Evolutionary conservation across 1,140 invertebrate species (phyloP).

Genomic region (Drosophila repleta): DNA sequence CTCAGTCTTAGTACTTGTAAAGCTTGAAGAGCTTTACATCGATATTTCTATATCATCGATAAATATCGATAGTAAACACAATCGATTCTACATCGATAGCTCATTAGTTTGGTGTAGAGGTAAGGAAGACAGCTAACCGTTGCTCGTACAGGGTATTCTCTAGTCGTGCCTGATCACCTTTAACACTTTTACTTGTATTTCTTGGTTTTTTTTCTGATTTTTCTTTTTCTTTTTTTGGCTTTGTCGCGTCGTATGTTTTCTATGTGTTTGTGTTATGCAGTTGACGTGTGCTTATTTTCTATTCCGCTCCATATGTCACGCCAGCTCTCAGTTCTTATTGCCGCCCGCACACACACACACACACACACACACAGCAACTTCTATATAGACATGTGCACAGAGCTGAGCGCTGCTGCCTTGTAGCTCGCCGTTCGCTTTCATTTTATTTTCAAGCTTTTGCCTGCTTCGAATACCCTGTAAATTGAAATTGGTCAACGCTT

Average conservation of each 20-base stretch:
- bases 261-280: constrained; percentile 78
- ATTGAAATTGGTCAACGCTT: neutral
- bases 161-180: neutral
- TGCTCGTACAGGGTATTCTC: neutral
- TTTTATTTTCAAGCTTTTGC: constrained; percentile 22
- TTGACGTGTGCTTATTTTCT: constrained; percentile 82
- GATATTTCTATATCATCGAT: no score
- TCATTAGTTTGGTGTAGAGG: no score
- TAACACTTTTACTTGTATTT: constrained; percentile 5
- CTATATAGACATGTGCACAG: constrained; percentile 14
- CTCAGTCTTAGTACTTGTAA: no score
- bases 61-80: no score
- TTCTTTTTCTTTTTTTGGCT: constrained; percentile 52
- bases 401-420: constrained; percentile 23
- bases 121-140: neutral
- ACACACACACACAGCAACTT: constrained; percentile 4
- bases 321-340: constrained; percentile 43
- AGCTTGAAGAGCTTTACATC: no score
- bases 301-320: constrained; percentile 80
- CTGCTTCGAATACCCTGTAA: constrained; percentile 10
- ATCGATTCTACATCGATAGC: no score
- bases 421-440: constrained; percentile 34
- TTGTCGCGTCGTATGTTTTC: constrained; percentile 74
- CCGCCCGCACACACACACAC: constrained; percentile 29
- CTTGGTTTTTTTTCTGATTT: constrained; percentile 7